Evolutionary conservation across 2,113 vertebrate genomes (phyloP).

Genomic region (Chloroceryle aenea): DNA sequence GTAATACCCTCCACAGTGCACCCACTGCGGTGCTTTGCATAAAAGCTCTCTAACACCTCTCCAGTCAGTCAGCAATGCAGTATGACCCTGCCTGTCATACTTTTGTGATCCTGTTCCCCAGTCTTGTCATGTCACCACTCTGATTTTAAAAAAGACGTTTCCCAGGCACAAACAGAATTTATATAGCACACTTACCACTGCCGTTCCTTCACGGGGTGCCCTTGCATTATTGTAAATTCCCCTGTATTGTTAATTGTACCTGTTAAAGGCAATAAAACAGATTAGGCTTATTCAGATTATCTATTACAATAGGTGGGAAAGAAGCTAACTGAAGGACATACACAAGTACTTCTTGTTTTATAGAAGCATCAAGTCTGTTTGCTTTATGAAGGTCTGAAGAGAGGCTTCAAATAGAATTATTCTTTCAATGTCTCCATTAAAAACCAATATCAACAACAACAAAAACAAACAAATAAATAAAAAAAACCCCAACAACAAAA

Average conservation of each 20-base stretch:
- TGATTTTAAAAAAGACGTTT: not conserved
- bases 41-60: not conserved
- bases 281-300: not conserved
- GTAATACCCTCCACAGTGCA: not conserved
- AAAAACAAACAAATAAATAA: too few species aligned
- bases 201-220: not conserved
- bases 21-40: not conserved
- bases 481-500: not conserved
- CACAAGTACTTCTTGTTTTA: not conserved
- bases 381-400: not conserved
- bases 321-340: not conserved
- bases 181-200: not conserved
- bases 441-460: not conserved
- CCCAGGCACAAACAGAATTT: not conserved
- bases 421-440: not conserved
- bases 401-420: not conserved
- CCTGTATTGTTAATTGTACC: not conserved
- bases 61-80: not conserved
- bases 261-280: not conserved
- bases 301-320: not conserved
- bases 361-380: not conserved
- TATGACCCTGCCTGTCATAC: not conserved
- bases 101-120: not conserved
- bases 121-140: not conserved
- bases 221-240: not conserved